Conservation (phyloP, 2,797 vertebrate genomes). For the Echiichthys vipera region DNA sequence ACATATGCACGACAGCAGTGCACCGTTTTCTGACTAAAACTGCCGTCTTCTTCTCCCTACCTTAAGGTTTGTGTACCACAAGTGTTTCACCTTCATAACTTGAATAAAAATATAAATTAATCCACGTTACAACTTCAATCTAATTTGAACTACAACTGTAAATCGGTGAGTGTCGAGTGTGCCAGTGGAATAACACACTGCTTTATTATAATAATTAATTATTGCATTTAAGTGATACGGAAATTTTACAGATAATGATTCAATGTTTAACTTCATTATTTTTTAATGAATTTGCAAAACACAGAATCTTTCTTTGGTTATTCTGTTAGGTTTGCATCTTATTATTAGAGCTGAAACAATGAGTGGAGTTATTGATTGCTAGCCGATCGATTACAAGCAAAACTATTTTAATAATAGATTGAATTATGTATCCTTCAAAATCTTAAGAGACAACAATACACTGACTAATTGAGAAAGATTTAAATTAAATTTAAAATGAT, state of each 20-base stretch:
- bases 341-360: neutral
- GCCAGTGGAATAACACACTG: constrained; percentile 15
- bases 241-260: too few relatives aligned
- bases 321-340: neutral
- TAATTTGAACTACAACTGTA: constrained; percentile 24
- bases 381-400: neutral
- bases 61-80: neutral
- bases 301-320: neutral
- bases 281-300: neutral
- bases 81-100: constrained; percentile 31
- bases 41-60: neutral
- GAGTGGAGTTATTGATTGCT: neutral
- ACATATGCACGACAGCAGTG: constrained; percentile 55
- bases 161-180: constrained; percentile 20
- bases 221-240: neutral
- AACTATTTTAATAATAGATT: neutral
- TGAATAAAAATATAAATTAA: constrained; percentile 53
- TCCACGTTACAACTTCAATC: constrained; percentile 36
- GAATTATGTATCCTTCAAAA: neutral
- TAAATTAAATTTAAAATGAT: neutral
- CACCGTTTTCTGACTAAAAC: constrained; percentile 29
- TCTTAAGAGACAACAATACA: too few relatives aligned
- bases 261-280: neutral
- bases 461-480: neutral
- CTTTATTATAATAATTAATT: neutral